These are phyloP conservation scores for Hippocampus zosterae DNA, from an alignment of 2,113 vertebrate genomes.

Conservation along the genomic window DNA sequence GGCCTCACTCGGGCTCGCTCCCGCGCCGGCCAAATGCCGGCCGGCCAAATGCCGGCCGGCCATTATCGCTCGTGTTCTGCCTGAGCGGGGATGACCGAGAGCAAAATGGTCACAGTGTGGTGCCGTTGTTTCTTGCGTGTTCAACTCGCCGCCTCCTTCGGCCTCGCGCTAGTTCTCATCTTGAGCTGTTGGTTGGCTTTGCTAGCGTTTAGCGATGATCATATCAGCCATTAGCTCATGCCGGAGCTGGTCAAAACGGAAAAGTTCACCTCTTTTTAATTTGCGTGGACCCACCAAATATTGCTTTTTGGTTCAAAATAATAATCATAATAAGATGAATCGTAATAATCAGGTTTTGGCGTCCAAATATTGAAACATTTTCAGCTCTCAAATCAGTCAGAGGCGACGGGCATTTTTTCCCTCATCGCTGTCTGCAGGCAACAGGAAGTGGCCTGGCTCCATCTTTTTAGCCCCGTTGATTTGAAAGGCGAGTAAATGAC, in stretches of 20 bases:
- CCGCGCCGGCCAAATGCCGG: constrained; percentile 68
- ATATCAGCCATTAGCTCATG: background rate
- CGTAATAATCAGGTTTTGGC: no score
- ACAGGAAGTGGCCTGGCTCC: constrained; percentile 43
- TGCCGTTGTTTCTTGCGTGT: constrained; percentile 22
- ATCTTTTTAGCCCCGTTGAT: constrained; percentile 50
- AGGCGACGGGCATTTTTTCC: background rate
- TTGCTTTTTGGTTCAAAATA: no score
- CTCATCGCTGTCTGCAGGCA: constrained; percentile 25
- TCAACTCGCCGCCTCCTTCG: background rate
- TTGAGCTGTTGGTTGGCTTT: constrained; percentile 9
- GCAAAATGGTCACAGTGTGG: constrained; percentile 65
- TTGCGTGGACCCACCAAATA: background rate
- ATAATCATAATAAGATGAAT: no score
- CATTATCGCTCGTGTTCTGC: constrained; percentile 69
- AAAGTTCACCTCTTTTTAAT: background rate
- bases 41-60: constrained; percentile 71
- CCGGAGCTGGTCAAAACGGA: no score
- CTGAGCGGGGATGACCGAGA: constrained; percentile 62
- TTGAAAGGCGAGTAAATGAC: constrained; percentile 69
- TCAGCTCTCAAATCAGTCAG: background rate
- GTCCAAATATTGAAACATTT: no score
- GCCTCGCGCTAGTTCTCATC: background rate
- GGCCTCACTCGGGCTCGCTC: constrained; percentile 60
- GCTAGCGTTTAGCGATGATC: background rate